phyloP scores from a whole-genome alignment of 2,888 invertebrate genomes.

The Abscondita cerata region DNA sequence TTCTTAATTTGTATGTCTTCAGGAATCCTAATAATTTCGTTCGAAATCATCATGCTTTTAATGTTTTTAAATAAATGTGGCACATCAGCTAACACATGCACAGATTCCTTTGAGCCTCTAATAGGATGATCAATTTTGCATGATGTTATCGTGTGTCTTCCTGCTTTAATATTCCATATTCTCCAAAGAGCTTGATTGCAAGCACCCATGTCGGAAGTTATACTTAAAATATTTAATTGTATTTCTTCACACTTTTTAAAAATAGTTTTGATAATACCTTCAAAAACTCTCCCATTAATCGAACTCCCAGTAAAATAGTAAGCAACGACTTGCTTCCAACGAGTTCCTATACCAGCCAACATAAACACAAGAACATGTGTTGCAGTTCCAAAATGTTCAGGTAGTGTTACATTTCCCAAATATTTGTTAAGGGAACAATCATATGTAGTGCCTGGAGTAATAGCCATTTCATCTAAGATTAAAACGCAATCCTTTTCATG shows the following conservation, averaged over 20 bases:
- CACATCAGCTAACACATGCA: conserved; percentile 4
- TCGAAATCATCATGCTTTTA: conserved; percentile 1
- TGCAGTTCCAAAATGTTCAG: conserved; percentile 34
- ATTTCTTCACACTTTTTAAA: conserved; percentile 25
- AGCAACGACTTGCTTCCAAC: conserved; percentile 46
- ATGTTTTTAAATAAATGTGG: conserved; percentile 18
- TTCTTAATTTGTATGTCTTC: neutral
- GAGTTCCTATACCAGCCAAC: conserved; percentile 39
- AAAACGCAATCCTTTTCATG: conserved; percentile 23
- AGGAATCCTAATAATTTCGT: conserved; percentile 6
- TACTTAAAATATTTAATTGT: conserved; percentile 9
- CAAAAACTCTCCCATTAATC: conserved; percentile 34
- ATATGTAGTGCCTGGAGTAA: conserved; percentile 30
- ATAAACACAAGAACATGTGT: conserved; percentile 45
- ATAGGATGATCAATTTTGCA: neutral
- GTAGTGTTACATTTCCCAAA: conserved; percentile 38
- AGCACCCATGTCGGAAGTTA: conserved; percentile 17
- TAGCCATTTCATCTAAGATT: conserved; percentile 38
- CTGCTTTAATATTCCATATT: neutral
- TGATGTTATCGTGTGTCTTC: neutral
- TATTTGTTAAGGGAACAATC: conserved; percentile 38
- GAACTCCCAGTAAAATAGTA: conserved; percentile 44
- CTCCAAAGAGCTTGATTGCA: conserved; percentile 13
- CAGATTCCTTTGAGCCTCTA: neutral
- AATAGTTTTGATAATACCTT: neutral